Evolutionary conservation across 2,113 vertebrate genomes (phyloP), one percentile per base, ranked within the genome.

Genomic region (Tachysurus fulvidraco): DNA sequence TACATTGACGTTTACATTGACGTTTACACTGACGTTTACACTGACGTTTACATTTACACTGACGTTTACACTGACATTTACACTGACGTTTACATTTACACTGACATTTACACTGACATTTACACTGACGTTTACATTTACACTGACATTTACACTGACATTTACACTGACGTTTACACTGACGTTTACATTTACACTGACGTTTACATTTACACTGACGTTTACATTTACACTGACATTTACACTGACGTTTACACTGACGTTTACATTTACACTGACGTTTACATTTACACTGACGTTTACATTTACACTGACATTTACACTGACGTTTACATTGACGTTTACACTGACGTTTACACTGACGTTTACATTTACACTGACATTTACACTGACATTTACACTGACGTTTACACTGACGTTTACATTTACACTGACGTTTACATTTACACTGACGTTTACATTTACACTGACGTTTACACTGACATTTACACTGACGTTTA

Each of bases 131-230:
- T n/a, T n/a, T n/a, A n/a, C n/a, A n/a, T n/a, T n/a, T n/a, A n/a
- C 96, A 7, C 16, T 59, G 54, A 36, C 36, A 36, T 2, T 41
- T 11, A 14, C 46, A 65, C 5, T 46, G 28, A 36, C 36, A 13
- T n/a, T n/a, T n/a, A n/a, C 96, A 7, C 16, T 59, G 54, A 36
- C 36, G 2, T 2, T 41, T 11, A 14, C 46, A 65, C 5, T 46
- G 28, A 36, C 36, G 12, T n/a, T n/a, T n/a, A n/a, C n/a, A n/a
- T n/a, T n/a, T n/a, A n/a, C 96, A 7, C 16, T 59, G 54, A 36
- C 36, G 2, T 2, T 41, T 11, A 14, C 46, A 65, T n/a, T n/a
- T n/a, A n/a, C n/a, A n/a, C 5, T 46, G 28, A 36, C 36, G 12
- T n/a, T n/a, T n/a, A n/a, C n/a, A n/a, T n/a, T n/a, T n/a, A n/a